Base-by-base conservation (phyloP, 2,888 invertebrate species). In the Bibio marci region DNA sequence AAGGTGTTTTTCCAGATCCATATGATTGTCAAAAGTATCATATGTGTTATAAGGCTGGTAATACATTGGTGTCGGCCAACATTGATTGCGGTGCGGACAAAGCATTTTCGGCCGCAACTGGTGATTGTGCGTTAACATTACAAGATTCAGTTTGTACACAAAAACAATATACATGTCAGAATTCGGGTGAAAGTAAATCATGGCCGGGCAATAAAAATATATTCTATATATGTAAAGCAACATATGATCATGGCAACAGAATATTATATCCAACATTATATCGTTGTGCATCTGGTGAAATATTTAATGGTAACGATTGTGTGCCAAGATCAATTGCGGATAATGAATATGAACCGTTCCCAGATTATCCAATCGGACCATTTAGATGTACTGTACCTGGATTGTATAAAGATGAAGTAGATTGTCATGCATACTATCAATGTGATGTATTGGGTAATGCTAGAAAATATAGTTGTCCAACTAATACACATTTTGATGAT, bases 1-100 rank as follows among this genome's bases (percentile, higher is more conserved):
- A 58, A 30, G 60, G 60, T 32, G 35, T 59, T 14, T 60, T 58
- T 27, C 61, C 62, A 3, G 59, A 61, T 53, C 60, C 61, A 3
- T 61, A 61, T 28, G 59, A 60, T 40, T 61, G 61, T 36, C 61
- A 61, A 46, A 56, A 54, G 39, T 61, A 62, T 41, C 62, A 61
- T 37, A 58, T 60, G 55, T 61, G 61, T 39, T 57, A 59, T 39
- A 55, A 56, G 42, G 55, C 56, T 22, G 53, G 51, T 25, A 49
- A 52, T 11, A 55, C 42, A 12, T 18, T 45, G 17, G 56, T 62
- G 3, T 54, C 59, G 3, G 57, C 55, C 5, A 54, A 53, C 25
- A 53, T 59, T 2, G 55, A 58, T n/a, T 61, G 61, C 41, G 57
- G 52, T 39, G 52, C 48, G 8, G 53, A 56, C 40, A 53, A 53